Conservation (phyloP, 1,140 invertebrate genomes). For the Charaxes varanes region DNA sequence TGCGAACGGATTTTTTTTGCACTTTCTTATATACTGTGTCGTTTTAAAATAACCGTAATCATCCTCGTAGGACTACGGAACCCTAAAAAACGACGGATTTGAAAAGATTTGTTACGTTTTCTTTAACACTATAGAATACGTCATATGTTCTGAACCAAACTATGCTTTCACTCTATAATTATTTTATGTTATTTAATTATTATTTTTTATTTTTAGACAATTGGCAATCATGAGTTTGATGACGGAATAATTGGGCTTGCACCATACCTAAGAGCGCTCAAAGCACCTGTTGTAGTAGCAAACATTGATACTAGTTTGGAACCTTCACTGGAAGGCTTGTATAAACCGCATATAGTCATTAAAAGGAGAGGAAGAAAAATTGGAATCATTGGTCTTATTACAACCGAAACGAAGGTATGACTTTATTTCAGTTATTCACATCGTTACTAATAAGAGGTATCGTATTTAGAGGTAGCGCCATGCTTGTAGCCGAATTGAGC, state of each 20-base stretch:
- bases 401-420: slow-evolving; percentile 62
- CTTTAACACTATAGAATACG: too few species aligned
- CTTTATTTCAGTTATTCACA: slow-evolving; percentile 4
- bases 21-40: too few species aligned
- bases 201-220: slow-evolving; percentile 73
- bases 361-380: slow-evolving; percentile 79
- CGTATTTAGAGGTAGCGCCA: too few species aligned
- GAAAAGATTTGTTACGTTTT: too few species aligned
- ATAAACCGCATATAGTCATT: slow-evolving; percentile 77
- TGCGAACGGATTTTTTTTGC: too few species aligned
- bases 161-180: too few species aligned
- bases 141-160: too few species aligned
- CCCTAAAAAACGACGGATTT: too few species aligned
- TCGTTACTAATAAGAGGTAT: neutral
- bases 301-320: slow-evolving; percentile 84
- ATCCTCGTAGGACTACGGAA: too few species aligned
- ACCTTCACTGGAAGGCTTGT: slow-evolving; percentile 77
- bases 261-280: slow-evolving; percentile 80
- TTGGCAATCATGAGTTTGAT: slow-evolving; percentile 95
- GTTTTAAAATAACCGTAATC: too few species aligned
- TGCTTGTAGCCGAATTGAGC: too few species aligned
- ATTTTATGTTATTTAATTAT: neutral
- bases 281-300: slow-evolving; percentile 81
- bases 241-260: slow-evolving; percentile 82
- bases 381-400: slow-evolving; percentile 88